Evolutionary conservation across 2,888 invertebrate genomes (phyloP).

Genomic region (Linyphia triangularis): DNA sequence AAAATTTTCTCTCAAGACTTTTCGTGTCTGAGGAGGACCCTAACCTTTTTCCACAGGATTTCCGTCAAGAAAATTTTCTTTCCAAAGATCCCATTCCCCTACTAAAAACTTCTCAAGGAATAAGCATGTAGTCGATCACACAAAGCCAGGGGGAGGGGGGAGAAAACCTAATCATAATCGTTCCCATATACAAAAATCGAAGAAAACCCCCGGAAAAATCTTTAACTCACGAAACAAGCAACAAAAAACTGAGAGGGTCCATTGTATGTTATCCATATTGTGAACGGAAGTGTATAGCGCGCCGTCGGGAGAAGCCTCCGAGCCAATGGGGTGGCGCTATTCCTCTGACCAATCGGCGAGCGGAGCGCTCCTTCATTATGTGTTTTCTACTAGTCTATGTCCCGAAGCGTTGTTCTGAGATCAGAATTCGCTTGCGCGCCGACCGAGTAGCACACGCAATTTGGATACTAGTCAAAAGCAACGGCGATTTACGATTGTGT

Average conservation of each 20-base stretch:
- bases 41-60: constrained; percentile 73
- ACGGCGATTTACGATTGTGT: neutral
- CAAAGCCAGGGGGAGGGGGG: constrained; percentile 18
- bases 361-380: constrained; percentile 50
- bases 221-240: constrained; percentile 17
- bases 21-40: constrained; percentile 49
- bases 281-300: constrained; percentile 46
- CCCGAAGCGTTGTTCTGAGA: constrained; percentile 38
- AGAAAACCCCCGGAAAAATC: constrained; percentile 66
- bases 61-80: constrained; percentile 57
- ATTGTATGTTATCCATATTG: constrained; percentile 60
- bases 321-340: constrained; percentile 26
- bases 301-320: neutral
- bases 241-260: constrained; percentile 36
- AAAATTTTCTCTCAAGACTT: constrained; percentile 63
- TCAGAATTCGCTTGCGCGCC: constrained; percentile 55
- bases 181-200: constrained; percentile 52
- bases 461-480: constrained; percentile 66
- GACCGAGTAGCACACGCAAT: constrained; percentile 28
- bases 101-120: neutral
- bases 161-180: constrained; percentile 62
- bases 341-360: constrained; percentile 44
- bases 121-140: too few species aligned
- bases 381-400: constrained; percentile 66
- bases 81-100: constrained; percentile 31